Conservation (phyloP, 1,140 invertebrate species). For the Ooceraea biroi region DNA sequence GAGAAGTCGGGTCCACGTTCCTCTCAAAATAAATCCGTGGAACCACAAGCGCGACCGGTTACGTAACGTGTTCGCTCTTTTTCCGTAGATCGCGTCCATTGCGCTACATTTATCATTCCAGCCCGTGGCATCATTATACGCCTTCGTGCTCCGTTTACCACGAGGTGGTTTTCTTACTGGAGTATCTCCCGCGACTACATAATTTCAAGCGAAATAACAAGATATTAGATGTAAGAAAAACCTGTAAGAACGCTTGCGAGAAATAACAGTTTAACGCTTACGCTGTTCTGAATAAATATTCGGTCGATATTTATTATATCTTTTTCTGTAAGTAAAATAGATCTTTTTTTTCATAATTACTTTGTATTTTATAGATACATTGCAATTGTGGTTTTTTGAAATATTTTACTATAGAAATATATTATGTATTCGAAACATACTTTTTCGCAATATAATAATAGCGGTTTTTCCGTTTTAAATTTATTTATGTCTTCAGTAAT, state of each 20-base stretch:
- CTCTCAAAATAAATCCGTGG: constrained; percentile 42
- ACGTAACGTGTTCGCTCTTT: constrained; percentile 31
- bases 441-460: not conserved
- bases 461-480: not conserved
- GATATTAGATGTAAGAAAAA: not conserved
- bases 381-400: not conserved
- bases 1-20: not conserved
- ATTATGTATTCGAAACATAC: too few relatives aligned
- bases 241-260: not conserved
- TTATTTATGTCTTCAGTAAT: constrained; percentile 7
- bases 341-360: not conserved
- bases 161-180: not conserved
- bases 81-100: constrained; percentile 16
- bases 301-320: not conserved
- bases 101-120: constrained; percentile 41
- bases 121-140: constrained; percentile 14
- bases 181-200: not conserved
- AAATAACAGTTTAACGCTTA: not conserved
- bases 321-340: too few relatives aligned
- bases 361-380: not conserved
- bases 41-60: constrained; percentile 27
- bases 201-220: constrained; percentile 4
- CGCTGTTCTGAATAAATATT: not conserved
- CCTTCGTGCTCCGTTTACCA: not conserved
- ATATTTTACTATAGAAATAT: not conserved